Evolutionary conservation across 2,797 vertebrate genomes (phyloP).

Genomic region (Cuculus canorus): DNA sequence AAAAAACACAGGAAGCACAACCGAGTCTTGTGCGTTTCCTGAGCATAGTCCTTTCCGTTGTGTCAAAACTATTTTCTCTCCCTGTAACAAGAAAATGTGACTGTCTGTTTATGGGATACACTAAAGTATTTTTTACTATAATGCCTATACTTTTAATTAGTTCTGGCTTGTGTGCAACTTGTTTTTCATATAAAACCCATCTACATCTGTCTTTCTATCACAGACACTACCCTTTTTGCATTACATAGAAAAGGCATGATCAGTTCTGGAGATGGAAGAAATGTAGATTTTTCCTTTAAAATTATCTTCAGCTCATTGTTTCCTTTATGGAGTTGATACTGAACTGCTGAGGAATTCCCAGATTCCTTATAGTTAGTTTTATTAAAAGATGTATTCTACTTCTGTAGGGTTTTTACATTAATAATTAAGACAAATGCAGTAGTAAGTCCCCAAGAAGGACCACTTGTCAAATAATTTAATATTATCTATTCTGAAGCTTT

Average conservation of each 20-base stretch:
- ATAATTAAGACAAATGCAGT: constrained; percentile 63
- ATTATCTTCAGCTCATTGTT: not conserved
- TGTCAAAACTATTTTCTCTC: not conserved
- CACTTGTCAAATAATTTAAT: constrained; percentile 48
- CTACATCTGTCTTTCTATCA: not conserved
- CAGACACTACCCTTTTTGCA: not conserved
- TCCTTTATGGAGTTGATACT: constrained; percentile 29
- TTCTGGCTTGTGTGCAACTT: not conserved
- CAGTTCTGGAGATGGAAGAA: not conserved
- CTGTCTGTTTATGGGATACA: not conserved
- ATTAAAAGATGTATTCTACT: constrained; percentile 49
- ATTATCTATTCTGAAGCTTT: constrained; percentile 49
- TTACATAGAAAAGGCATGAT: not conserved
- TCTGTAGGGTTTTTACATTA: constrained; percentile 40
- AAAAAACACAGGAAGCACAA: not conserved
- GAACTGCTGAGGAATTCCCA: constrained; percentile 22
- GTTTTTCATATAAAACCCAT: not conserved
- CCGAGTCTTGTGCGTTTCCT: not conserved
- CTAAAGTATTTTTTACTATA: not conserved
- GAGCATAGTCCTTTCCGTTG: not conserved
- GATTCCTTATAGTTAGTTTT: constrained; percentile 33
- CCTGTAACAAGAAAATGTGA: not conserved
- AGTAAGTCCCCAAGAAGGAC: constrained; percentile 43
- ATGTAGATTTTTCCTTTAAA: not conserved
- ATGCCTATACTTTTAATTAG: not conserved